Conservation (phyloP, 2,888 invertebrate species). For the Zele albiditarsus region DNA sequence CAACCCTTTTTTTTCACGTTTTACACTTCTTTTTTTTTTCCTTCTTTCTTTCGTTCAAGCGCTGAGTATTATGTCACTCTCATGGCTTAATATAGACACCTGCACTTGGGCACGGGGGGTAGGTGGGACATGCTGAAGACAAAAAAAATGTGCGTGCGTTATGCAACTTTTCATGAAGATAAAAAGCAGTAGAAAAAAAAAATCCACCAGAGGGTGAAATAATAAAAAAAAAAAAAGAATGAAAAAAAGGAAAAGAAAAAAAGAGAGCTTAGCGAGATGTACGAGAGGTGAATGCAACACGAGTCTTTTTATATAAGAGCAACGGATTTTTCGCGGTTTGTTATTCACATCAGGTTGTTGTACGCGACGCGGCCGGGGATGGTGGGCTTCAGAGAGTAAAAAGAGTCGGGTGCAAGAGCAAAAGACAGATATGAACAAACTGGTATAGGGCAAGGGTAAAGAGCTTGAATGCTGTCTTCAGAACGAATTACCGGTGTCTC, state of each 20-base stretch:
- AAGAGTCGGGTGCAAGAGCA: neutral
- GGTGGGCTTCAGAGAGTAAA: neutral
- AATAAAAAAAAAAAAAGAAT: slow-evolving; percentile 24
- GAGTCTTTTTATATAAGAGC: slow-evolving; percentile 8
- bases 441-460: slow-evolving; percentile 9
- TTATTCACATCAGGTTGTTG: slow-evolving; percentile 18
- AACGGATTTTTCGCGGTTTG: slow-evolving; percentile 20
- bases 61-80: slow-evolving; percentile 66
- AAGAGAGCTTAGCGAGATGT: neutral
- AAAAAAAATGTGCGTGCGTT: slow-evolving; percentile 35
- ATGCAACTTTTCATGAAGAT: slow-evolving; percentile 23
- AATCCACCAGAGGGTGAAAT: slow-evolving; percentile 27
- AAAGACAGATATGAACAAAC: slow-evolving; percentile 13
- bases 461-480: slow-evolving; percentile 11
- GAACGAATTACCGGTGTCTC: slow-evolving; percentile 13
- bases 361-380: neutral
- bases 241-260: neutral
- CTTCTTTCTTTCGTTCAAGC: slow-evolving; percentile 56
- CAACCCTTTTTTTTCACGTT: slow-evolving; percentile 42
- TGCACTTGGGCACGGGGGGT: slow-evolving; percentile 51
- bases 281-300: slow-evolving; percentile 6
- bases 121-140: slow-evolving; percentile 2
- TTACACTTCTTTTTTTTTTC: neutral
- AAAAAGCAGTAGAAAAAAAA: neutral
- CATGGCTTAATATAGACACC: slow-evolving; percentile 64